Percentiles rank a stretch among this genome's conserved stretches.
Conservation (phyloP, 1,140 invertebrate genomes). For the Latrodectus geometricus region DNA sequence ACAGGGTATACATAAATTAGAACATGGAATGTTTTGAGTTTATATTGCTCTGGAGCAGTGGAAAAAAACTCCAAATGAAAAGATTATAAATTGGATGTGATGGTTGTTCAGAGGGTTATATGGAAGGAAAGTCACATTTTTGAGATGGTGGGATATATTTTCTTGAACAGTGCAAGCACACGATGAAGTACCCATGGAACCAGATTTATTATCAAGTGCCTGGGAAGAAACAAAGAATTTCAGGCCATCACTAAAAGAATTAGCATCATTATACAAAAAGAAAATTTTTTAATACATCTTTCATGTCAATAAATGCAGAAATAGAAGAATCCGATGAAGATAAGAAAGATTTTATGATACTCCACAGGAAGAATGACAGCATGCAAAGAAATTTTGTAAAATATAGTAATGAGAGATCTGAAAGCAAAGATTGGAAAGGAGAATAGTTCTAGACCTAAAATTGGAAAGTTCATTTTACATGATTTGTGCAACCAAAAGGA, state of each 20-base stretch:
- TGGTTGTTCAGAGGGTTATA: not conserved
- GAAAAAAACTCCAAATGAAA: not conserved
- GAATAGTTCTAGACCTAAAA: not conserved
- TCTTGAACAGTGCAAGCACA: constrained; percentile 14
- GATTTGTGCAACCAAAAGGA: constrained; percentile 12
- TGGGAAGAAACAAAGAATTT: constrained; percentile 7
- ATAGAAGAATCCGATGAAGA: not conserved
- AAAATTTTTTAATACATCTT: not conserved
- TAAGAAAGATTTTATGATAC: not conserved
- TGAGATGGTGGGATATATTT: not conserved
- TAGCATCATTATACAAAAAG: not conserved
- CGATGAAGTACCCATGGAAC: not conserved
- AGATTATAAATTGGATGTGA: not conserved
- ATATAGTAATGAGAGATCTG: not conserved
- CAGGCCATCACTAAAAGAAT: not conserved
- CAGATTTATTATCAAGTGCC: not conserved
- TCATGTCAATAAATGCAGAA: not conserved
- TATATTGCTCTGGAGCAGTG: not conserved
- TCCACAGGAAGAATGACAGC: not conserved
- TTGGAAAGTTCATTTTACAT: not conserved
- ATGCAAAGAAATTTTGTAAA: not conserved
- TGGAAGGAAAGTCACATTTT: not conserved
- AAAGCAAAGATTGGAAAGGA: constrained; percentile 24
- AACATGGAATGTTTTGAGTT: not conserved
- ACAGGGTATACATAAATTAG: not conserved